phyloP scores from a whole-genome alignment of 2,888 invertebrate species.

The Erebia palarica region DNA sequence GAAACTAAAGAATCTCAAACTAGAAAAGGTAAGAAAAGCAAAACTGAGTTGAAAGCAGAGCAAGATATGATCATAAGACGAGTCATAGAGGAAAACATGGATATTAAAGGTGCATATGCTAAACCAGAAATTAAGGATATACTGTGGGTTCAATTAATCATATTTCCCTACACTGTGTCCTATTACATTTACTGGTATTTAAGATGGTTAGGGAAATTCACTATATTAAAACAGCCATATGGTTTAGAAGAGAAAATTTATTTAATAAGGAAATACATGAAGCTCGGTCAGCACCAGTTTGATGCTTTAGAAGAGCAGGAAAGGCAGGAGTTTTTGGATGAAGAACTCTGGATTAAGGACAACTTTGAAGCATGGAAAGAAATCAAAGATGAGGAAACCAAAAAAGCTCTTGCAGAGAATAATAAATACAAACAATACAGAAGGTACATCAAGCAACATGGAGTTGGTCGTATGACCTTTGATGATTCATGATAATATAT shows the following conservation, averaged over 20 bases:
- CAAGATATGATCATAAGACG: conserved; percentile 90
- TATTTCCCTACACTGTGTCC: conserved; percentile 89
- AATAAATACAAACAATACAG: conserved; percentile 94
- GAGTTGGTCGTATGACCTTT: conserved; percentile 95
- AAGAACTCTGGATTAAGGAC: conserved; percentile 91
- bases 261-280: conserved; percentile 90
- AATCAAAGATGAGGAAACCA: conserved; percentile 92
- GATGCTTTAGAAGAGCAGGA: conserved; percentile 88
- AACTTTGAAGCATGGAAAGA: conserved; percentile 91
- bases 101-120: conserved; percentile 95
- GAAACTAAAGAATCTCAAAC: conserved; percentile 82
- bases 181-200: conserved; percentile 88
- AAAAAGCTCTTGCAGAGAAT: conserved; percentile 92
- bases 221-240: conserved; percentile 88
- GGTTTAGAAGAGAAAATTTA: conserved; percentile 92
- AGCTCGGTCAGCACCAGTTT: conserved; percentile 87
- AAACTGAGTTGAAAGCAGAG: conserved; percentile 87
- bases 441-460: conserved; percentile 94
- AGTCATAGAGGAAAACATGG: conserved; percentile 96
- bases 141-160: conserved; percentile 91
- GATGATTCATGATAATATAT: conserved; percentile 85
- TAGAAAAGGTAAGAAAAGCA: conserved; percentile 81
- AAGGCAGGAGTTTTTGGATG: conserved; percentile 86
- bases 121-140: conserved; percentile 91
- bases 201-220: conserved; percentile 92